Evolutionary conservation across 1,140 invertebrate species (phyloP).

Genomic region (Musca domestica): DNA sequence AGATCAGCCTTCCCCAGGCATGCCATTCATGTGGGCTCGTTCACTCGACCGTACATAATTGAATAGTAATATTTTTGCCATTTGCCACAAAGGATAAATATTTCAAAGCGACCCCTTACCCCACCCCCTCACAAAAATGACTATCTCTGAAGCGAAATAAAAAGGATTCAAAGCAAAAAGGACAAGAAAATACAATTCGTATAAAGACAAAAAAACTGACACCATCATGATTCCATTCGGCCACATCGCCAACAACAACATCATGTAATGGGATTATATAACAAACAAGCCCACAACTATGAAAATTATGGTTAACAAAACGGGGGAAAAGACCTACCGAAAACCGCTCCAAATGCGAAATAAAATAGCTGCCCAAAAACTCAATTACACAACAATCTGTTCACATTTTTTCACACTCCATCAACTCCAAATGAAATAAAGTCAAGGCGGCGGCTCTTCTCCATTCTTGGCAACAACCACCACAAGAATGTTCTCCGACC

Average conservation of each 20-base stretch:
- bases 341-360: not conserved
- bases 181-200: not conserved
- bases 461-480: not conserved
- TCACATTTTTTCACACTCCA: constrained; percentile 54
- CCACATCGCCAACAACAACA: not conserved
- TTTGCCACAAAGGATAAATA: constrained; percentile 10
- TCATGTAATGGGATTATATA: not conserved
- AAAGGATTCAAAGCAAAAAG: not conserved
- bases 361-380: constrained; percentile 35
- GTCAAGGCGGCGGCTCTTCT: not conserved
- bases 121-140: not conserved
- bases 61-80: constrained; percentile 17
- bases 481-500: not conserved
- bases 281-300: constrained; percentile 14
- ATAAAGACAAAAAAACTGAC: too few species aligned
- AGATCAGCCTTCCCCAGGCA: not conserved
- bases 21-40: not conserved
- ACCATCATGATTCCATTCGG: too few species aligned
- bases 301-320: constrained; percentile 14
- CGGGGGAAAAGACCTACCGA: too few species aligned
- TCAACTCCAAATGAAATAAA: constrained; percentile 52
- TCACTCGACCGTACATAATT: constrained; percentile 18
- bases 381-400: constrained; percentile 55
- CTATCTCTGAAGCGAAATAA: not conserved
- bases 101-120: not conserved